phyloP scores from a whole-genome alignment of 2,113 vertebrate genomes.

The Orthonyx spaldingii region DNA sequence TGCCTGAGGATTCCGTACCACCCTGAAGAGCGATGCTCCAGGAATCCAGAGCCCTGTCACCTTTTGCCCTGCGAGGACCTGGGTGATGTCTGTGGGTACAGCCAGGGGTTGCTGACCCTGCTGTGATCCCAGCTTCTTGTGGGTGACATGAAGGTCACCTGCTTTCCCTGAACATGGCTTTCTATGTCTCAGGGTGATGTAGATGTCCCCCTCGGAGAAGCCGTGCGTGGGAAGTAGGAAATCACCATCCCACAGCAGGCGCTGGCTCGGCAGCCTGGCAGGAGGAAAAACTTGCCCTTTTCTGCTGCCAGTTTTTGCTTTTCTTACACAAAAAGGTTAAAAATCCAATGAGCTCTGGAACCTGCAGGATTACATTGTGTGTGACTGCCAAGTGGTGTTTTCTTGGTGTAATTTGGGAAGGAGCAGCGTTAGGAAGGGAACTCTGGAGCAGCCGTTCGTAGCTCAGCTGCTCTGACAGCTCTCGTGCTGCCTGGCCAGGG shows the following conservation, averaged over 20 bases:
- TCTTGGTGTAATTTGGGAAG: neutral
- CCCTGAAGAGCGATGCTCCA: neutral
- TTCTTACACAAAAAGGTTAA: neutral
- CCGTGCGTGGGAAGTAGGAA: neutral
- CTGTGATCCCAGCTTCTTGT: accelerated
- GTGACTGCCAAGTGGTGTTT: neutral
- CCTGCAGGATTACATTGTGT: neutral
- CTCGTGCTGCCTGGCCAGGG: accelerated
- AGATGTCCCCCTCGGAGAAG: accelerated
- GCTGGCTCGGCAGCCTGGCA: neutral
- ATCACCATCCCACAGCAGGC: neutral
- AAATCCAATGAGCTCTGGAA: neutral
- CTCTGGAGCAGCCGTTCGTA: neutral
- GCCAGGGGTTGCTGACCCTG: neutral
- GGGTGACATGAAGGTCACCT: neutral
- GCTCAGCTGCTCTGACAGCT: neutral
- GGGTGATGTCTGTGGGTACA: neutral
- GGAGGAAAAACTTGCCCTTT: neutral
- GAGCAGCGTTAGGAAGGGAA: neutral
- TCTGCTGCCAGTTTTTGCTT: neutral
- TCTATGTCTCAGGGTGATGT: neutral
- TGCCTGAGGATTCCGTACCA: neutral
- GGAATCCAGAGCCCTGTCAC: accelerated
- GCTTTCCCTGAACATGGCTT: neutral
- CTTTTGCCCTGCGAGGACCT: accelerated